Evolutionary conservation across 2,888 invertebrate genomes (phyloP).

Genomic region (Stratiomys singularior): DNA sequence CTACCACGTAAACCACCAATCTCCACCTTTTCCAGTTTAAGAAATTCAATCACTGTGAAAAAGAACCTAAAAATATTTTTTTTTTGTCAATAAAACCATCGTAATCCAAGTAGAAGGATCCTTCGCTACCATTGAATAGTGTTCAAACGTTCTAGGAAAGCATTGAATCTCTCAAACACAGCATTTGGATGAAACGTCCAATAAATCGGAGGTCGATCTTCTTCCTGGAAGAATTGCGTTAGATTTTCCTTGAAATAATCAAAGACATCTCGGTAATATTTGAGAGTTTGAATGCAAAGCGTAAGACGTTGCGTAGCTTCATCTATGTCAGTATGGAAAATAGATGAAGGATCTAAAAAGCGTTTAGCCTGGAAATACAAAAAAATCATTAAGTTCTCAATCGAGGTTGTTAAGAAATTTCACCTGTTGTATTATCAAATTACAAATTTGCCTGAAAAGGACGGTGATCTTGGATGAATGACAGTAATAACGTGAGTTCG

Average conservation of each 20-base stretch:
- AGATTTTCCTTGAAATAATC: slow-evolving; percentile 77
- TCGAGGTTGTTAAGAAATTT: slow-evolving; percentile 47
- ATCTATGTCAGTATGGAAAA: slow-evolving; percentile 95
- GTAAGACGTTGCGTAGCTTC: slow-evolving; percentile 88
- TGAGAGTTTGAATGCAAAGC: slow-evolving; percentile 73
- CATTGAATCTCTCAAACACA: slow-evolving; percentile 82
- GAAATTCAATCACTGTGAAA: slow-evolving; percentile 91
- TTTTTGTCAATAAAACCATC: neutral
- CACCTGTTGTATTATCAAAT: slow-evolving; percentile 89
- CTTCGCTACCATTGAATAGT: slow-evolving; percentile 73
- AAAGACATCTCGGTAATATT: slow-evolving; percentile 74
- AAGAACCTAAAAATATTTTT: slow-evolving; percentile 71
- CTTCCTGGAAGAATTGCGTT: slow-evolving; percentile 73
- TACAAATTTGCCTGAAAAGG: slow-evolving; percentile 88
- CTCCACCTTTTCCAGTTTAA: slow-evolving; percentile 94
- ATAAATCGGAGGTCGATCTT: slow-evolving; percentile 63
- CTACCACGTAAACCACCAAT: slow-evolving; percentile 90
- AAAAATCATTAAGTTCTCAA: neutral
- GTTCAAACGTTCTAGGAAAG: slow-evolving; percentile 78
- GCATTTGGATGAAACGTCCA: slow-evolving; percentile 89
- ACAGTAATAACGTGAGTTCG: slow-evolving; percentile 89
- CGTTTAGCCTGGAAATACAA: slow-evolving; percentile 81
- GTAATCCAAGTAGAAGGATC: neutral
- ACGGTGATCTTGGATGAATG: slow-evolving; percentile 89
- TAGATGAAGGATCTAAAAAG: slow-evolving; percentile 88